Percentiles rank a stretch among this genome's conserved stretches.
Conservation (phyloP, 2,888 invertebrate species). For the Eumacrocentrus americanus region DNA sequence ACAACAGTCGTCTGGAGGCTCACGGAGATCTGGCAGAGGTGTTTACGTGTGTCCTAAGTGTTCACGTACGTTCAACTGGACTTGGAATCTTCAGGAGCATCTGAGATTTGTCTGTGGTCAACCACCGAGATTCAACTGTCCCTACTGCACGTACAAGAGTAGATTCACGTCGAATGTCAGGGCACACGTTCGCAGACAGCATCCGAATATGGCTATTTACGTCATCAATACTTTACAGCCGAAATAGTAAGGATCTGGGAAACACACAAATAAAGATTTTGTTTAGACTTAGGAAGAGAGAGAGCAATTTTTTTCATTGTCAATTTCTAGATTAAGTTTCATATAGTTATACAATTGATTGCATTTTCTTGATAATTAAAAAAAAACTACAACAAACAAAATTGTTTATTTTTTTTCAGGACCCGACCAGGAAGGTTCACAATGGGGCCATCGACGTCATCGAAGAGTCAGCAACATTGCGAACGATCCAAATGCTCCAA, state of each 20-base stretch:
- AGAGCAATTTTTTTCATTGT: too few relatives aligned
- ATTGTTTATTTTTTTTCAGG: constrained; percentile 23
- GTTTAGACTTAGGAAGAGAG: too few relatives aligned
- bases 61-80: constrained; percentile 52
- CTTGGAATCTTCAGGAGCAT: constrained; percentile 56
- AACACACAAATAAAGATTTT: too few relatives aligned
- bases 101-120: constrained; percentile 58
- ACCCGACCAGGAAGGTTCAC: not conserved
- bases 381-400: not conserved
- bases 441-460: constrained; percentile 13
- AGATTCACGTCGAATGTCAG: constrained; percentile 56
- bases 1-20: not conserved
- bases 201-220: constrained; percentile 48
- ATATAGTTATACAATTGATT: too few relatives aligned
- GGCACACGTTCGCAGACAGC: constrained; percentile 53
- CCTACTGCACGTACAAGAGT: constrained; percentile 57
- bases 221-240: constrained; percentile 46
- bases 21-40: not conserved
- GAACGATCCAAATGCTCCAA: constrained; percentile 28
- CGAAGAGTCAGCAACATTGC: constrained; percentile 14
- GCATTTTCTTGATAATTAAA: too few relatives aligned
- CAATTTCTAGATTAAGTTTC: too few relatives aligned
- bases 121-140: constrained; percentile 57
- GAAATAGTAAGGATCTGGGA: constrained; percentile 19
- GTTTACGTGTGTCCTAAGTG: constrained; percentile 37